Evolutionary conservation across 2,888 invertebrate genomes (phyloP), one percentile per base, ranked within the genome.

Genomic region (Nebria salina): DNA sequence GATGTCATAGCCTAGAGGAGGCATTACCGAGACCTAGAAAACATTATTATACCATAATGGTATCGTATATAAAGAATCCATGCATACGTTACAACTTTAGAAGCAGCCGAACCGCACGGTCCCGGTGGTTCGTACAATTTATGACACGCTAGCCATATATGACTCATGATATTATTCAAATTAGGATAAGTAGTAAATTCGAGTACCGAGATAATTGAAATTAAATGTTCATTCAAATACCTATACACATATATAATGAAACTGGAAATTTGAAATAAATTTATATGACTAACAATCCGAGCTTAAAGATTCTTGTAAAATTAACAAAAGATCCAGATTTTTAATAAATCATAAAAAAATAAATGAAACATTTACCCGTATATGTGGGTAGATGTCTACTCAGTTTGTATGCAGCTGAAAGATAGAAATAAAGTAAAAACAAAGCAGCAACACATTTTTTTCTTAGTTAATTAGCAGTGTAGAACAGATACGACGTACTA

Each of bases 1-100:
- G 75, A 80, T 80, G 75, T 80, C 80, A 75, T 80, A 75, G 80
- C 80, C 72, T 70, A 70, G 70, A 15, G 68, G 41, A 68, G 15
- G 68, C 79, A 75, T 80, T 75, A 80, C 54, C 72, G 66, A 80
- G 80, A 80, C 80, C 80, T 75, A 80, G 80, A 80, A 78, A 79
- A 72, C 77, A 54, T 25, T 20, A 70, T 25, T 26, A 70, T 70
- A 25, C 70, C 70, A 3, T 34, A 25, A 15, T 25, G 66, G 20
- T 66, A 66, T 66, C 15, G 20, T 66, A 66, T 66, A 66, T 66
- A 66, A 34, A 66, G 15, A 54, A 70, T 70, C 11, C 70, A 70
- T 70, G 13, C 70, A 70, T 70, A 70, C 15, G 25, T 68, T 68
- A 68, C 68, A 68, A 54, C 54, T 54, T 54, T 54, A 54, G 11